Percentiles rank a stretch among this genome's conserved stretches.
Evolutionary conservation across 2,888 invertebrate species (phyloP).

Genomic region (Xestobium rufovillosum): DNA sequence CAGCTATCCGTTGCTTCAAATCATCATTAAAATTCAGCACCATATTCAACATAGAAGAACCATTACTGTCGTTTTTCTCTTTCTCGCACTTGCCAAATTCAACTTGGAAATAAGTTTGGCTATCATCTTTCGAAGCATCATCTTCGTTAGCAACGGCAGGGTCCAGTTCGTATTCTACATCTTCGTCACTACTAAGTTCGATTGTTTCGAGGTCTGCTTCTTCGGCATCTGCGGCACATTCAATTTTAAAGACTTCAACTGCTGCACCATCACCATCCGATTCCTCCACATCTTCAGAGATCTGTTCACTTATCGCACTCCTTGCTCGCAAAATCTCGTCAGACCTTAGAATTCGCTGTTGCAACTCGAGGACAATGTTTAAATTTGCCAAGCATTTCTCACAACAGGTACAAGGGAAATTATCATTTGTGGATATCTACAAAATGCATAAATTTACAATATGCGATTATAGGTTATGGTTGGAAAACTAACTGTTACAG

Average conservation of each 20-base stretch:
- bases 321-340: constrained; percentile 23
- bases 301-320: neutral
- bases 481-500: constrained; percentile 23
- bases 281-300: constrained; percentile 2
- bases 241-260: neutral
- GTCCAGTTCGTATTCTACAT: too few relatives aligned
- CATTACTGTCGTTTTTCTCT: too few relatives aligned
- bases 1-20: too few relatives aligned
- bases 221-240: constrained; percentile 1
- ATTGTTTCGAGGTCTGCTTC: neutral
- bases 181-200: neutral
- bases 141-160: too few relatives aligned
- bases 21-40: too few relatives aligned
- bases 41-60: too few relatives aligned
- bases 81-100: too few relatives aligned
- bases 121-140: too few relatives aligned
- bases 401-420: constrained; percentile 30
- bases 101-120: too few relatives aligned
- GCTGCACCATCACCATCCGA: neutral
- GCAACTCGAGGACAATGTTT: constrained; percentile 28
- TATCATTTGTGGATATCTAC: constrained; percentile 30
- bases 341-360: constrained; percentile 30
- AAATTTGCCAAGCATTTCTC: constrained; percentile 31
- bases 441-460: constrained; percentile 15
- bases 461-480: neutral